Evolutionary conservation across 2,113 vertebrate genomes (phyloP).

Genomic region (Peromyscus leucopus): DNA sequence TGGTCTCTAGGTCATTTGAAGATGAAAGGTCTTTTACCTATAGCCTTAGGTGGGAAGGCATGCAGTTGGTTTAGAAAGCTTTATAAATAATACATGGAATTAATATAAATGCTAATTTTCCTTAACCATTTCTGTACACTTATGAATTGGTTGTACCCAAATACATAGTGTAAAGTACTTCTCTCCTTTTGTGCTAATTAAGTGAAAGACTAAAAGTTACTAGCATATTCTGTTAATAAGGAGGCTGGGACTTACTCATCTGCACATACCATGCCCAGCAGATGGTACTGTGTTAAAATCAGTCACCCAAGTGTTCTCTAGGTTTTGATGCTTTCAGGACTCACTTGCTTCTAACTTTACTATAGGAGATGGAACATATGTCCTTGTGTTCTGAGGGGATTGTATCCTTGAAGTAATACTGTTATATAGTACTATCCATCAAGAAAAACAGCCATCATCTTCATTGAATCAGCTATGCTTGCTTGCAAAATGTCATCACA

Average conservation of each 20-base stretch:
- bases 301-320: no score
- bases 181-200: neutral
- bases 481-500: neutral
- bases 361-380: neutral
- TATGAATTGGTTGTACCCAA: neutral
- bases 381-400: neutral
- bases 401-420: neutral
- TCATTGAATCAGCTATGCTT: neutral
- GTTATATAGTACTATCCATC: neutral
- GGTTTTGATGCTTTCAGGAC: neutral
- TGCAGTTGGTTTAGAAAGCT: neutral
- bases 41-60: constrained; percentile 11
- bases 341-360: neutral
- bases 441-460: neutral
- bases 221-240: neutral
- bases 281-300: neutral
- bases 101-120: neutral
- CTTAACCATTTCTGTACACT: neutral
- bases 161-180: no score
- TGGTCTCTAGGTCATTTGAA: neutral
- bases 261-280: neutral
- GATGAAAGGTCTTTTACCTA: neutral
- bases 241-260: no score
- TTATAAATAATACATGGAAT: neutral
- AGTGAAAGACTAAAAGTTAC: neutral